phyloP scores from a whole-genome alignment of 2,888 invertebrate genomes.

The Latrodectus hesperus region DNA sequence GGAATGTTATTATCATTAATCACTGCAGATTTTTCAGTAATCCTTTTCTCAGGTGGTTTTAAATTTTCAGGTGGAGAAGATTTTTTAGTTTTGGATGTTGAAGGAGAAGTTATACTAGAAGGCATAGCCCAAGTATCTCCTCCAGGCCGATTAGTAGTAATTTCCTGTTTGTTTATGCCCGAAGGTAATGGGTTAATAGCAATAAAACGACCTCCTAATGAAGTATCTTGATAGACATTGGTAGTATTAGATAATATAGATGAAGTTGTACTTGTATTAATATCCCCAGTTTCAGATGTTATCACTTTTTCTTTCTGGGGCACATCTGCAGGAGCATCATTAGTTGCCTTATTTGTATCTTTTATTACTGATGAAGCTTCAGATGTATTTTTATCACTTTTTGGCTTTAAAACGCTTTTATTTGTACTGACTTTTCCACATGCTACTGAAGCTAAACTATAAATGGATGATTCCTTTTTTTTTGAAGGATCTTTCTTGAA shows the following conservation, averaged over 20 bases:
- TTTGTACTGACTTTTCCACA: constrained; percentile 49
- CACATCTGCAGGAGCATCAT: too few species aligned
- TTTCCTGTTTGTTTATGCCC: too few species aligned
- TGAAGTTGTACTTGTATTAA: neutral
- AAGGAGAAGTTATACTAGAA: neutral
- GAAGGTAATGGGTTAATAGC: neutral
- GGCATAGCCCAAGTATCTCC: neutral
- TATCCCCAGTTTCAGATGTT: neutral
- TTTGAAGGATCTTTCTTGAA: constrained; percentile 40
- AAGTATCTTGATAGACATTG: neutral
- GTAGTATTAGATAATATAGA: neutral
- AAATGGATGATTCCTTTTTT: constrained; percentile 24
- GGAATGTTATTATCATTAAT: neutral
- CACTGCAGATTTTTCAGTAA: neutral
- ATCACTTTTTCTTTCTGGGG: neutral
- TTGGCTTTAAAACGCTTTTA: neutral
- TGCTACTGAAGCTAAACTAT: constrained; percentile 58
- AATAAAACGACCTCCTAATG: neutral
- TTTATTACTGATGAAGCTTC: neutral
- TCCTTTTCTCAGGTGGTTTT: neutral
- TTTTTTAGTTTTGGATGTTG: neutral
- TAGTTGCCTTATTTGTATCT: neutral
- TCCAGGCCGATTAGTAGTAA: neutral
- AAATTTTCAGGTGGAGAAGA: neutral
- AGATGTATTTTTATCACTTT: neutral